phyloP scores from a whole-genome alignment of 23 tunicate species.

The Clavelina lepadiformis region DNA sequence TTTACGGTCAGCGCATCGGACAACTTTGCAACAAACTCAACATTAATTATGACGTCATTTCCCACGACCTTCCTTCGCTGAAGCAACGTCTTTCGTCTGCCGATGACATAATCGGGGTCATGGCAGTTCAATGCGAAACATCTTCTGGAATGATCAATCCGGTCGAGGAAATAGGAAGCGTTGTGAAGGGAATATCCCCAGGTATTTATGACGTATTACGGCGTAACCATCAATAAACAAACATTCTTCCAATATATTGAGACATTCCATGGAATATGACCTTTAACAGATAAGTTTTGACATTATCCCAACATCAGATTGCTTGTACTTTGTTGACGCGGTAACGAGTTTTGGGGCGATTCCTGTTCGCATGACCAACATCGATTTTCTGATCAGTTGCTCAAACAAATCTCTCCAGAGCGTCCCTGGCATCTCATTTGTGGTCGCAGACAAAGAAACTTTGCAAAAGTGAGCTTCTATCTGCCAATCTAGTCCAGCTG shows the following conservation, averaged over 20 bases:
- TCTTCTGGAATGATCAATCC: slow-evolving; percentile 66
- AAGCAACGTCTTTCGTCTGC: slow-evolving; percentile 2
- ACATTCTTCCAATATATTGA: too few relatives aligned
- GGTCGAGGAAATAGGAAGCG: slow-evolving; percentile 30
- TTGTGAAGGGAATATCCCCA: slow-evolving; percentile 26
- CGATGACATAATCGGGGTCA: slow-evolving; percentile 15
- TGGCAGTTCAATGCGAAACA: slow-evolving; percentile 61
- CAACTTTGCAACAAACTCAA: slow-evolving; percentile 18
- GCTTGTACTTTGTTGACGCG: slow-evolving; percentile 31
- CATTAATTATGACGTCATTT: slow-evolving; percentile 18
- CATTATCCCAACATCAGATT: slow-evolving; percentile 15
- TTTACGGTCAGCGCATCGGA: slow-evolving; percentile 37
- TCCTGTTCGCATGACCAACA: slow-evolving; percentile 22
- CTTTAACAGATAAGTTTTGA: too few relatives aligned
- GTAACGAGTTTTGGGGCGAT: slow-evolving; percentile 44
- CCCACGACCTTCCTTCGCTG: slow-evolving; percentile 2
- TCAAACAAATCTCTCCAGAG: slow-evolving; percentile 37
- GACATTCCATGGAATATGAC: too few relatives aligned
- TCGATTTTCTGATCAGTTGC: slow-evolving; percentile 31
- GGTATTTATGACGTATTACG: too few relatives aligned
- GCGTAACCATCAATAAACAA: too few relatives aligned
- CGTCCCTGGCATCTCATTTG: slow-evolving; percentile 28
- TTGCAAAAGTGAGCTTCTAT: slow-evolving; percentile 14
- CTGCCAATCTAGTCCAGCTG: too few relatives aligned
- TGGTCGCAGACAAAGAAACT: neutral